A percentile compares a stretch with the other conserved stretches of the same genome.
Conservation (phyloP, 2,113 vertebrate species). For the Carollia perspicillata region DNA sequence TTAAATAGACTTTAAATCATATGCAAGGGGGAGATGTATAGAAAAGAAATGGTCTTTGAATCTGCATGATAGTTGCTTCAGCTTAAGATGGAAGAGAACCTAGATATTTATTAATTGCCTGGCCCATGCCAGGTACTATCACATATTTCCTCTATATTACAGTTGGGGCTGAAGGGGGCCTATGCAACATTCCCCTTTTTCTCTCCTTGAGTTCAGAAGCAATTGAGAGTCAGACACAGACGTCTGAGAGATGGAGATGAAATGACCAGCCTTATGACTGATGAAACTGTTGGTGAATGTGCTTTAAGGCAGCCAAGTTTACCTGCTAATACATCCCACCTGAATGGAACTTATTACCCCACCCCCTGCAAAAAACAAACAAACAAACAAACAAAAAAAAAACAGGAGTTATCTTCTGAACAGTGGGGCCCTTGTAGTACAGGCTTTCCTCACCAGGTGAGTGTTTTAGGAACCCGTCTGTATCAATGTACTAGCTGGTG, state of each 20-base stretch:
- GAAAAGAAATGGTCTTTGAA: background rate
- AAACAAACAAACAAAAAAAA: no score
- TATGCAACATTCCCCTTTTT: background rate
- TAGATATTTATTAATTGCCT: background rate
- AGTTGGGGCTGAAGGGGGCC: background rate
- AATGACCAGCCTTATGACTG: background rate
- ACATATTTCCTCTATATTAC: background rate
- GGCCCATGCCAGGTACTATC: background rate
- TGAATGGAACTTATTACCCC: background rate
- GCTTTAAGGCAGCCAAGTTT: background rate
- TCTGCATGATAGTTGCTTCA: background rate
- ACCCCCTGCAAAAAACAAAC: no score
- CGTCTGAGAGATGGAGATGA: background rate
- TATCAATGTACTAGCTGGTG: no score
- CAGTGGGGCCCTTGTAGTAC: no score
- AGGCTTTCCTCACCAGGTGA: no score
- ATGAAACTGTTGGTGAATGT: background rate
- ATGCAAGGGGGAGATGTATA: background rate
- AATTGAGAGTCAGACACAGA: background rate
- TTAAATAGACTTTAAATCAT: conserved; percentile 36
- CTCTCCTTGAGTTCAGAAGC: background rate
- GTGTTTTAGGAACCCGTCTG: no score
- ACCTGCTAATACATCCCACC: background rate
- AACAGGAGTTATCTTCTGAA: no score
- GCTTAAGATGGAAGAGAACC: background rate